Conservation (phyloP, 2,797 vertebrate species). For the Kryptopterus vitreolus region DNA sequence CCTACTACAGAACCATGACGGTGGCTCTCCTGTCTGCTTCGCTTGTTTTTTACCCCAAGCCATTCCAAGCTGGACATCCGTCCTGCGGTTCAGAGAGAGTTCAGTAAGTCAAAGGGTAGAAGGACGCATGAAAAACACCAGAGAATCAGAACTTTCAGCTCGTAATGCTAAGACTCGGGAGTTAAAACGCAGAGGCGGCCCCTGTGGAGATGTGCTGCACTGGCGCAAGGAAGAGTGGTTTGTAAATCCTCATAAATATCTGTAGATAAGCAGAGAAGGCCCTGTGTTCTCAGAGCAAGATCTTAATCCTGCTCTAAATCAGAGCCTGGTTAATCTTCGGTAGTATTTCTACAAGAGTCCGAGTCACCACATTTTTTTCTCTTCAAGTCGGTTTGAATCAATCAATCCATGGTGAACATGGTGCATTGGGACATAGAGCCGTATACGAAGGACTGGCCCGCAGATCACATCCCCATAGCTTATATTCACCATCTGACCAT, state of each 20-base stretch:
- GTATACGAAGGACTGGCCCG: not conserved
- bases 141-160: not conserved
- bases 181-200: slow-evolving; percentile 20
- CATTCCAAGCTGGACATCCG: slow-evolving; percentile 47
- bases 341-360: not conserved
- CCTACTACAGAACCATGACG: slow-evolving; percentile 49
- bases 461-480: slow-evolving; percentile 8
- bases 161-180: slow-evolving; percentile 7
- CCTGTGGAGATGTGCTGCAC: slow-evolving; percentile 16
- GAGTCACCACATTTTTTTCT: not conserved
- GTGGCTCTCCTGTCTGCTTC: slow-evolving; percentile 41
- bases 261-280: slow-evolving; percentile 47
- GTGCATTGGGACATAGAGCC: not conserved
- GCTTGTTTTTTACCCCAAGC: slow-evolving; percentile 50
- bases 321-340: not conserved
- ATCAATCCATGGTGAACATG: not conserved
- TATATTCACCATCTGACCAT: slow-evolving; percentile 17
- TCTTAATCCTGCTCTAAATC: slow-evolving; percentile 41
- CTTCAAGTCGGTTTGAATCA: not conserved
- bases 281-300: slow-evolving; percentile 32
- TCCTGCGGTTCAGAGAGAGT: slow-evolving; percentile 53
- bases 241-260: slow-evolving; percentile 52
- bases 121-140: not conserved
- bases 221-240: slow-evolving; percentile 14
- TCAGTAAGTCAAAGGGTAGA: slow-evolving; percentile 43